phyloP scores from a whole-genome alignment of 2,113 vertebrate genomes.

The Crotalus helleri region DNA sequence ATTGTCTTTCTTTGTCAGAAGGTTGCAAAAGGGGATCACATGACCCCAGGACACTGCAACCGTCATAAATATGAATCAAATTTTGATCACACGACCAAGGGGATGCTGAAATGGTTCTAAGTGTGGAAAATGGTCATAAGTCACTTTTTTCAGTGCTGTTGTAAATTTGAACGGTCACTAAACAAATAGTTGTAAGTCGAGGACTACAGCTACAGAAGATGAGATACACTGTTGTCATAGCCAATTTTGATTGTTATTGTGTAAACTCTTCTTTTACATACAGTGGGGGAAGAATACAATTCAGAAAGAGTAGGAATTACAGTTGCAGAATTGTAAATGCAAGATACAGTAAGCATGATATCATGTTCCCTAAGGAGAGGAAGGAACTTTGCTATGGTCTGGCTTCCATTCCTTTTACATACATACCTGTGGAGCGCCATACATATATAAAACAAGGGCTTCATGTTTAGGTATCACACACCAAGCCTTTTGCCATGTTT shows the following conservation, averaged over 20 bases:
- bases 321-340: background rate
- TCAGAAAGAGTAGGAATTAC: background rate
- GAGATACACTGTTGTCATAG: background rate
- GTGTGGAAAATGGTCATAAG: background rate
- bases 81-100: background rate
- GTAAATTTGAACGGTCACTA: too few relatives aligned
- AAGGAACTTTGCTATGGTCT: background rate
- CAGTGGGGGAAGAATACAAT: background rate
- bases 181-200: too few relatives aligned
- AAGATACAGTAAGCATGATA: background rate
- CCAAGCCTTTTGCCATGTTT: slow-evolving; percentile 96
- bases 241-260: background rate
- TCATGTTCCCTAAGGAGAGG: background rate
- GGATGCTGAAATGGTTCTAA: background rate
- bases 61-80: too few relatives aligned
- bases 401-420: background rate
- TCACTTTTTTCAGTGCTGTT: background rate
- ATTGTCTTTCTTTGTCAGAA: background rate
- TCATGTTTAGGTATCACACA: slow-evolving; percentile 96
- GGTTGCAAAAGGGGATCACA: background rate
- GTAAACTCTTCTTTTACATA: background rate
- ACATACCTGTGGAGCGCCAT: slow-evolving; percentile 92
- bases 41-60: background rate
- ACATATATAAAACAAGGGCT: slow-evolving; percentile 91
- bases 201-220: background rate